Percentiles rank a stretch among this genome's conserved stretches.
Conservation (phyloP, 1,140 invertebrate species). For the Drosophila auraria region DNA sequence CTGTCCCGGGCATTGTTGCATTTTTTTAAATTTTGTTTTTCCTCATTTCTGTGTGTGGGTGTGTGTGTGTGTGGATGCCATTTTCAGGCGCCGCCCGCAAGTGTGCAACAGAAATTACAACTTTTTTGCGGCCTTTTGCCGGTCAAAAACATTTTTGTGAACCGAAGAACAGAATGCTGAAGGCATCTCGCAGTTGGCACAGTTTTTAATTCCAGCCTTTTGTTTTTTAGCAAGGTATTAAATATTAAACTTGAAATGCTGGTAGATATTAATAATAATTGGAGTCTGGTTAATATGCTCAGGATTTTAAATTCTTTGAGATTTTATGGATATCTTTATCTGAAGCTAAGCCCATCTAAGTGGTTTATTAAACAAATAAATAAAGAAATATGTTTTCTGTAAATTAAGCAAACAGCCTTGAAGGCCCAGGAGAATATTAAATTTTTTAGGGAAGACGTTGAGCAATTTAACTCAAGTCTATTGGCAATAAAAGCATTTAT, state of each 20-base stretch:
- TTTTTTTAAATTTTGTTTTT: not conserved
- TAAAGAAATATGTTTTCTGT: no score
- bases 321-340: not conserved
- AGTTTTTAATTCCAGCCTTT: not conserved
- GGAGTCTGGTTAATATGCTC: not conserved
- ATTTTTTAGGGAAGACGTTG: no score
- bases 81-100: constrained; percentile 64
- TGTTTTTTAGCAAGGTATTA: not conserved
- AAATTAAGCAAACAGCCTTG: no score
- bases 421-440: no score
- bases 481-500: no score
- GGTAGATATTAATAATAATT: not conserved
- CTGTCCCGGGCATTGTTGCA: constrained; percentile 33
- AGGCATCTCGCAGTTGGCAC: not conserved
- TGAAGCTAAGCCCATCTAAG: no score
- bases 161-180: constrained; percentile 3
- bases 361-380: no score
- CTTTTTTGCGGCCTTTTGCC: constrained; percentile 9
- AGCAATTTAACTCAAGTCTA: no score
- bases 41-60: not conserved
- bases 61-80: constrained; percentile 35
- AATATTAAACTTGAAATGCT: not conserved
- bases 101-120: constrained; percentile 65
- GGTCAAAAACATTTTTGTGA: constrained; percentile 14
- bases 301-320: no score